Base-by-base conservation (phyloP, 92 coral and sea anemone species). In the Porites lobata region DNA sequence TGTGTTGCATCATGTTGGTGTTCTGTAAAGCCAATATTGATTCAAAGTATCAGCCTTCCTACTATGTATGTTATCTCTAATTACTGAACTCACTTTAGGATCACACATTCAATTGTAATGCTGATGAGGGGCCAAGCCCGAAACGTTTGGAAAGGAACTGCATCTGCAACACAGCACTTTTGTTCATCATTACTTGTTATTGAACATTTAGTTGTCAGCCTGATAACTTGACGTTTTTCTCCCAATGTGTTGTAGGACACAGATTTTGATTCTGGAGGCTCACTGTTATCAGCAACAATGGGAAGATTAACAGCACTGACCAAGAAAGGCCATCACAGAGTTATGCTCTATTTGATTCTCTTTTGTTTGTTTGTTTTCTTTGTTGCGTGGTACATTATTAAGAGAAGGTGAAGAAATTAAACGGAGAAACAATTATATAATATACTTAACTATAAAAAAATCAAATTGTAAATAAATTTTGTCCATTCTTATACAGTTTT, bases 241-340 rank as follows among this genome's bases (percentile, higher is more conserved):
- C 15, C 61, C 61, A 56, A 22, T 65, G 29, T 51, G 47, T 43
- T 90, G 18, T 81, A 97, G 99, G 99, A 97, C 68, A 91, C 93
- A 80, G 99, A 97, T 76, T 97, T 97, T 94, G 99, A 97, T 87
- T 67, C 94, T 52, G 82, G 98, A 59, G 99, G 99, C 5, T 92
- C 98, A 59, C 64, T 97, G 29, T 85, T 97, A 24, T 87, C 96
- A 71, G 91, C 98, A 8, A 97, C 99, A 57, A 97, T 97, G 99
- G 95, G 90, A 57, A 86, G 97, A 72, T 84, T 97, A 26, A 85
- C 91, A 61, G 98, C 99, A 6, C 78, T 97, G 75, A 95, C 98
- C 15, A 97, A 97, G 73, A 95, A 97, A 87, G 99, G 99, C 65
- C 99, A 97, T 77, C 98, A 97, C 84, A 95, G 92, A 85, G 88